A percentile compares a stretch with the other conserved stretches of the same genome.
These are phyloP conservation scores for Plotosus lineatus DNA, from an alignment of 2,113 vertebrate species.

Conservation along the genomic window DNA sequence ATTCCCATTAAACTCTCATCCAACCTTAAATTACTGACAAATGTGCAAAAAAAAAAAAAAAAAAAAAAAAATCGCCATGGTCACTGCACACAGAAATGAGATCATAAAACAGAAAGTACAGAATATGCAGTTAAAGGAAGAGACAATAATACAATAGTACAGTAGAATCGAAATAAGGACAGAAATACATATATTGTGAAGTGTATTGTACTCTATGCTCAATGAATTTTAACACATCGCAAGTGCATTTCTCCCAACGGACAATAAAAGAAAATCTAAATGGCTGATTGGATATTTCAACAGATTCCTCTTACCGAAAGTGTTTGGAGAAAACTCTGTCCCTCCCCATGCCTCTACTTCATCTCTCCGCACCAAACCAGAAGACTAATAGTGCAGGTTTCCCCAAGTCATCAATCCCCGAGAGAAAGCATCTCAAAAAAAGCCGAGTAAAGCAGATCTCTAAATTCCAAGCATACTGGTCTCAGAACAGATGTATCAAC, in stretches of 20 bases:
- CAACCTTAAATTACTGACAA: not conserved
- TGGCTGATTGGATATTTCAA: slow-evolving; percentile 6
- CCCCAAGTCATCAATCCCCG: slow-evolving; percentile 54
- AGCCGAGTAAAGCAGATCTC: slow-evolving; percentile 20
- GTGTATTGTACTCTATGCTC: not conserved
- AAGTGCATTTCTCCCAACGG: not conserved
- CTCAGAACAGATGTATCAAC: not conserved
- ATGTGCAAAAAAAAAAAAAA: no score
- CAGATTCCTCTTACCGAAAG: slow-evolving; percentile 82
- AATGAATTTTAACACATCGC: not conserved
- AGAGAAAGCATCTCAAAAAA: slow-evolving; percentile 41
- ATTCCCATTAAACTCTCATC: not conserved
- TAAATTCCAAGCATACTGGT: slow-evolving; percentile 1
- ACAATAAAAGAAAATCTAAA: slow-evolving; percentile 32
- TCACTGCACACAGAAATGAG: not conserved
- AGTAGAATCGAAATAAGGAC: not conserved
- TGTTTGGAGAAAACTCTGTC: slow-evolving; percentile 88
- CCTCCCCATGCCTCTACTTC: slow-evolving; percentile 82
- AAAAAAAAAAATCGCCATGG: not conserved
- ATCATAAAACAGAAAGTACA: not conserved
- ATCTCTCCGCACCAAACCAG: slow-evolving; percentile 52
- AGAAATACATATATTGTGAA: not conserved
- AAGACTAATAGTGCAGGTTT: slow-evolving; percentile 42
- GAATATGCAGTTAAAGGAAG: not conserved
- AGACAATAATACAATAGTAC: not conserved